Base-by-base conservation (phyloP, 2,797 vertebrate genomes). In the Scarus forsteni region DNA sequence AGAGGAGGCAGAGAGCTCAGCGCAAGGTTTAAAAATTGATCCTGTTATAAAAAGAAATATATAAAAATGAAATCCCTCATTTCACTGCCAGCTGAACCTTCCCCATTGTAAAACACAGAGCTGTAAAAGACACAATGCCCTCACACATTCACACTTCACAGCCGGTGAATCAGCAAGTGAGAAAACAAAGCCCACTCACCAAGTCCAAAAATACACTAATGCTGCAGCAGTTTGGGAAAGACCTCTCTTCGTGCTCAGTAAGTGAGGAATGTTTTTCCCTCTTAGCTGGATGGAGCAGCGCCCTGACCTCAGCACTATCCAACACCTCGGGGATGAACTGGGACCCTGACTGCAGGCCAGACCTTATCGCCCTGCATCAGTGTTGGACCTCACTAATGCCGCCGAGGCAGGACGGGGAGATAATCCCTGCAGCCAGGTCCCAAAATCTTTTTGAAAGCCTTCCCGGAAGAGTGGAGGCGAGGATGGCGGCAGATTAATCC, bases 381-480 rank as follows among this genome's bases (percentile, higher is more conserved):
- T 3, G 46, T 10, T 70, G 60, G 46, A 58, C 57, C 65, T 61
- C 61, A n/a, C 69, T 72, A 55, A 73, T 59, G 70, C 60, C 78
- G 12, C n/a, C 3, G 44, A 38, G 68, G 56, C 70, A 66, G 77
- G 65, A 64, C 54, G 27, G 63, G 50, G 50, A 67, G 36, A 19
- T 62, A 79, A 70, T 73, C 70, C 63, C 69, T 27, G 62, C 73
- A 77, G 76, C 60, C 39, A 12, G 40, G 40, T 34, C 71, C 75
- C 69, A 75, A 53, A 57, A 57, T 43, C 62, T 51, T 63, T 61
- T 53, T 51, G 57, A 75, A 74, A 67, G 61, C 34, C 44, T 42
- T 70, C 63, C 75, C 62, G 27, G 66, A 46, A 49, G 56, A 71
- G 36, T 6, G 36, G 14, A 64, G 39, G 12, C 35, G 39, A 34